These are phyloP conservation scores for Abramis brama DNA, from an alignment of 2,113 vertebrate species.

Conservation along the genomic window DNA sequence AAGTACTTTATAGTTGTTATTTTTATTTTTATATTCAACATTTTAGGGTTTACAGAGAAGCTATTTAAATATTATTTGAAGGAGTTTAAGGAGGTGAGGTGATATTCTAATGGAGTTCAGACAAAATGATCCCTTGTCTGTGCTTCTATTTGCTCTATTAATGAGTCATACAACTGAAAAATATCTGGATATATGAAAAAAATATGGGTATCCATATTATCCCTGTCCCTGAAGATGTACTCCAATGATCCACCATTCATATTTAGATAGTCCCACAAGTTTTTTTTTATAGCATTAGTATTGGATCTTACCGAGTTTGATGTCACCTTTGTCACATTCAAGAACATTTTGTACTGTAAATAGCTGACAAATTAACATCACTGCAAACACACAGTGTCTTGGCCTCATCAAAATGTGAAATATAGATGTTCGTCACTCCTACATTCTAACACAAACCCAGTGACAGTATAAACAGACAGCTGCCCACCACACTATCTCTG, in stretches of 20 bases:
- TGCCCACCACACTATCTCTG: slow-evolving; percentile 23
- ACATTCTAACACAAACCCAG: slow-evolving; percentile 29
- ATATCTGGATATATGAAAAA: no score
- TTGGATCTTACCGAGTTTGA: not conserved
- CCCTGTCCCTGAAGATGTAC: no score
- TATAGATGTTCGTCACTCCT: slow-evolving; percentile 16
- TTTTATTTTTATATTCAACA: no score
- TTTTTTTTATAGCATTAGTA: not conserved
- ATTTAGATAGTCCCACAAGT: not conserved
- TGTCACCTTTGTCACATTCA: slow-evolving; percentile 26
- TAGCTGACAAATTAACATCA: slow-evolving; percentile 40
- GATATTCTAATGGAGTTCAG: no score
- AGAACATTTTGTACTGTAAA: slow-evolving; percentile 37
- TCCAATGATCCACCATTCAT: not conserved
- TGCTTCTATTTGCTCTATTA: no score
- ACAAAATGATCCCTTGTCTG: no score
- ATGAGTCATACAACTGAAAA: no score
- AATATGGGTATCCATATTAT: no score
- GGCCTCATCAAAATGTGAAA: slow-evolving; percentile 39
- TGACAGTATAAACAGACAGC: slow-evolving; percentile 42
- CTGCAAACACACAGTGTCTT: slow-evolving; percentile 10
- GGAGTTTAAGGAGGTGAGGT: no score
- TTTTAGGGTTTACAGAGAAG: no score
- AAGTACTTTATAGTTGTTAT: no score
- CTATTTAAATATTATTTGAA: no score